Base-by-base conservation (phyloP, 2,888 invertebrate genomes). In the Ligdia adustata region DNA sequence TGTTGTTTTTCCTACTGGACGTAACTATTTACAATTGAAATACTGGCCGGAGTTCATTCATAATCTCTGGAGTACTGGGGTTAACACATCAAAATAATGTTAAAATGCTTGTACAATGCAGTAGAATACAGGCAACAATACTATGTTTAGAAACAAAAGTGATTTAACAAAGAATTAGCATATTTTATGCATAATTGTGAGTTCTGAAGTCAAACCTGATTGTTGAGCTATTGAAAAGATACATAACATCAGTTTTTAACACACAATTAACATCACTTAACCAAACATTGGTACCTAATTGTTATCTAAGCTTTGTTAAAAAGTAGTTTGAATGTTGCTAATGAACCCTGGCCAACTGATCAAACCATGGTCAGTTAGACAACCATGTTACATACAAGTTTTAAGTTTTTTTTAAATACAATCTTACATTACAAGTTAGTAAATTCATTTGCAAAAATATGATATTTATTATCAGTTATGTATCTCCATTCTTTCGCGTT, bases 1-100 rank as follows among this genome's bases (percentile, higher is more conserved):
- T 66, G 65, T 57, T 66, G 60, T 66, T 52, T 57, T 55, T 60
- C 42, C 68, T 76, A 78, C 63, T 77, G 79, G 80, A 79, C 75
- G 61, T 66, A 63, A 64, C 62, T 72, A 72, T 69, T 60, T 69
- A 73, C 55, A 63, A 42, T 57, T 57, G 57, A 35, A 44, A 44
- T 24, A 54, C 33, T 32, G 48, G 50, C 42, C 42, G 24, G 42
- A 49, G 42, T 38, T 41, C 31, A 47, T 33, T 9, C 3, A 35
- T 12, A 37, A 22, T 7, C 16, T n/a, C n/a, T n/a, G n/a, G n/a
- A n/a, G n/a, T n/a, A 29, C n/a, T 29, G 15, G 15, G 12, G 12
- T 13, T n/a, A n/a, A n/a, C n/a, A n/a, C n/a, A n/a, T n/a, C n/a
- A n/a, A n/a, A n/a, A n/a, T n/a, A n/a, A n/a, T n/a, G n/a, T n/a